phyloP scores from a whole-genome alignment of 2,888 invertebrate species.

The Thyatira batis region DNA sequence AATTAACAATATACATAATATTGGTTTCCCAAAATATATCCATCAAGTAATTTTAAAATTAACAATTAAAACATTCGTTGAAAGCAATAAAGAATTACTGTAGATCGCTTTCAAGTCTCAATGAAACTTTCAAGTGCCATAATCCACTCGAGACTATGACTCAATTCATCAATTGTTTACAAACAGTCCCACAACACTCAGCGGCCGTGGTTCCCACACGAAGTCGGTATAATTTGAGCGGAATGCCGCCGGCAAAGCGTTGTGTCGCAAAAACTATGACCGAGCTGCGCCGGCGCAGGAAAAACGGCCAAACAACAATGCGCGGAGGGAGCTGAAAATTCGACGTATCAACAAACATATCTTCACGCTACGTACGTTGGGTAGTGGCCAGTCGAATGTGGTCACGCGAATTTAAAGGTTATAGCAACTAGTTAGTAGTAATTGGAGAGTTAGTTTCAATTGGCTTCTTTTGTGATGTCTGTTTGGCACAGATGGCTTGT shows the following conservation, averaged over 20 bases:
- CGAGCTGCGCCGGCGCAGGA: conserved; percentile 26
- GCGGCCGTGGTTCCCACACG: conserved; percentile 29
- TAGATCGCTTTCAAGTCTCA: not conserved
- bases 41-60: too few species aligned
- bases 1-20: too few species aligned
- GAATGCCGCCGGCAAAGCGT: conserved; percentile 63
- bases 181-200: not conserved
- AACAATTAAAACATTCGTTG: too few species aligned
- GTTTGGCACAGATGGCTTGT: too few species aligned
- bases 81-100: too few species aligned
- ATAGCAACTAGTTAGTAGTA: not conserved
- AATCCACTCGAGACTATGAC: not conserved
- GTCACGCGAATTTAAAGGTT: not conserved
- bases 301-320: conserved; percentile 28
- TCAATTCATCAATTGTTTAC: not conserved
- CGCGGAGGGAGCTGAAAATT: conserved; percentile 7
- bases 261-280: conserved; percentile 69
- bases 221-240: conserved; percentile 62
- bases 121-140: not conserved
- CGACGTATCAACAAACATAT: conserved; percentile 2
- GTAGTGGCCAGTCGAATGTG: not conserved
- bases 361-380: conserved; percentile 1
- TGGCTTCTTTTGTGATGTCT: not conserved
- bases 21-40: too few species aligned
- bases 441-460: too few species aligned